A percentile compares a stretch with the other conserved stretches of the same genome.
Evolutionary conservation across 2,888 invertebrate genomes (phyloP).

Genomic region (Falcaria lacertinaria): DNA sequence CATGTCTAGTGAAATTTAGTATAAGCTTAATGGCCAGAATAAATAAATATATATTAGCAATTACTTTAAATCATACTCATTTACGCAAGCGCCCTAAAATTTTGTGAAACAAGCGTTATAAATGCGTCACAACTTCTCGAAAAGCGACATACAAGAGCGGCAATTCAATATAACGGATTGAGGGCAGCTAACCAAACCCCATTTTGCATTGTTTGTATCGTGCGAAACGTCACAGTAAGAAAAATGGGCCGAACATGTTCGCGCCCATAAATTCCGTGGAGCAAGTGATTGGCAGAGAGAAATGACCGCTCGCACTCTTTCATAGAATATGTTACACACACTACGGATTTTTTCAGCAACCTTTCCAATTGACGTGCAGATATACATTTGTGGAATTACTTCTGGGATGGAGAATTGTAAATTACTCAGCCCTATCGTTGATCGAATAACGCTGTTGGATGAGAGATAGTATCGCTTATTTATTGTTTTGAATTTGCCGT

Average conservation of each 20-base stretch:
- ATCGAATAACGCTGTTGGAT: too few species aligned
- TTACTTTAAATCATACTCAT: too few species aligned
- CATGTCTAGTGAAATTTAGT: too few species aligned
- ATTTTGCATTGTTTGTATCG: background rate
- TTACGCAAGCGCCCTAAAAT: too few species aligned
- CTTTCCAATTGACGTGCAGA: conserved; percentile 18
- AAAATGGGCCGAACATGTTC: conserved; percentile 19
- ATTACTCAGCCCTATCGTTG: too few species aligned
- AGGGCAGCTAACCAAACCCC: background rate
- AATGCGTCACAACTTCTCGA: too few species aligned
- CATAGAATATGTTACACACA: conserved; percentile 20
- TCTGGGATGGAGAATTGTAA: conserved; percentile 12
- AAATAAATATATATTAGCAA: too few species aligned
- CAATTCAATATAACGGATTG: background rate
- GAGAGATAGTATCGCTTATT: too few species aligned
- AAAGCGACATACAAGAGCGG: background rate
- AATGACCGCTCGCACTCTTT: conserved; percentile 23
- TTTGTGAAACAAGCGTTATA: too few species aligned
- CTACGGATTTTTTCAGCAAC: conserved; percentile 22
- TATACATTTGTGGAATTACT: conserved; percentile 21
- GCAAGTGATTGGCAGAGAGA: conserved; percentile 34
- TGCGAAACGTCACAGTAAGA: conserved; percentile 10
- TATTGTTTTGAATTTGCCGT: too few species aligned
- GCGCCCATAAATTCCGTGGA: conserved; percentile 18
- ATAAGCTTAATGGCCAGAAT: too few species aligned